Percentiles rank a stretch among this genome's conserved stretches.
Evolutionary conservation across 2,797 vertebrate species (phyloP).

Genomic region (Sciaenops ocellatus): DNA sequence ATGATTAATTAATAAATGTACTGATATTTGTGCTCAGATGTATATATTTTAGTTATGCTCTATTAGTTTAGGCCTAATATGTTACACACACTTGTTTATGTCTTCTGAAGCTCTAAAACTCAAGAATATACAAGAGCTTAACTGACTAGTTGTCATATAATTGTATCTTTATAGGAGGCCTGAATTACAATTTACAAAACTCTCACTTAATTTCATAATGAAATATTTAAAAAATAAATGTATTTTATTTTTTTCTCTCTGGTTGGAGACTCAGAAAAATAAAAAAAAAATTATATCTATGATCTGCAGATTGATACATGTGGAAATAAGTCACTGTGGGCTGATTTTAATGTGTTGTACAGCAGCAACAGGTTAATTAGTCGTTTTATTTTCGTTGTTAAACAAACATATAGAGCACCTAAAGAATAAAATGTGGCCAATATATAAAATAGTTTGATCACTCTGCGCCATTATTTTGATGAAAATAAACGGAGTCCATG

Average conservation of each 20-base stretch:
- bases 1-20: not conserved
- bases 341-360: slow-evolving; percentile 18
- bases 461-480: not conserved
- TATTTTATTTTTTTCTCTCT: not conserved
- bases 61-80: no score
- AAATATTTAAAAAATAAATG: not conserved
- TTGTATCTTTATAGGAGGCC: not conserved
- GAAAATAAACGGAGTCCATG: not conserved
- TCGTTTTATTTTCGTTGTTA: not conserved
- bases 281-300: not conserved
- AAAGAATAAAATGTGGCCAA: not conserved
- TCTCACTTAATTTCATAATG: not conserved
- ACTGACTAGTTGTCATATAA: not conserved
- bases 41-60: not conserved
- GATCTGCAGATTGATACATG: not conserved
- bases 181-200: not conserved
- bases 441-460: not conserved
- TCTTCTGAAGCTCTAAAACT: not conserved
- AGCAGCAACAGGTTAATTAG: slow-evolving; percentile 76
- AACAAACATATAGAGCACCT: not conserved
- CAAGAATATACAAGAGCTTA: not conserved
- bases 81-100: not conserved
- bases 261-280: not conserved
- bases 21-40: not conserved
- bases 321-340: not conserved